Evolutionary conservation across 2,888 invertebrate species (phyloP), one percentile per base, ranked within the genome.

Genomic region (Heliconius hortense): DNA sequence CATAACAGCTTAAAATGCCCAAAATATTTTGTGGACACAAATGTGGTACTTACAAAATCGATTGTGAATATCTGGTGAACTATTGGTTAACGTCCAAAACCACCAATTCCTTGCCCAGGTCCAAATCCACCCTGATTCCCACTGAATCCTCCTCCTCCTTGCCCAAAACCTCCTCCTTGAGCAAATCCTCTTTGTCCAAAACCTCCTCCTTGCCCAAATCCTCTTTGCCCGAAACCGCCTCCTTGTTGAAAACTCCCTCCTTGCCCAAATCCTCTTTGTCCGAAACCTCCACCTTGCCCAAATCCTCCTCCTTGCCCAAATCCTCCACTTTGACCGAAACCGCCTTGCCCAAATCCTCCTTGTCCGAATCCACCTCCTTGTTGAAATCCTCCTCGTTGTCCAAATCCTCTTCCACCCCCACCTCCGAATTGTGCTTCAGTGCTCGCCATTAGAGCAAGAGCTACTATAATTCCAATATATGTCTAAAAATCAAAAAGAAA

Each of bases 101-200:
- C 63, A 60, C 74, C 43, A 59, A 67, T 4, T 48, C 62, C 62
- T 35, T 63, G 48, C 5, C 71, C 69, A 48, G 31, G n/a, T 3
- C 80, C 78, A 39, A 74, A 69, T 4, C 77, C 74, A n/a, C 28
- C 31, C 24, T 59, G 70, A 1, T 53, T 64, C 0, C 69, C 35
- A 5, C 71, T 64, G 15, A 59, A 35, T 21, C 28, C 53, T 2
- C 53, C 53, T 53, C 56, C 39, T 24, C 59, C n/a, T 31, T 56
- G 69, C 0, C 39, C 35, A 18, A 64, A 69, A 15, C 77, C 73
- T 15, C 75, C 72, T 28, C 53, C 63, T 26, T 73, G 73, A 21
- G 21, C 67, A 35, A 48, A 67, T 18, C 77, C 80, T 75, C 53
- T 77, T 28, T 60, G 56, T 10, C 80, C 70, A 43, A 56, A 68